Evolutionary conservation across 2,113 vertebrate genomes (phyloP).

Genomic region (Haliaeetus leucogaster): DNA sequence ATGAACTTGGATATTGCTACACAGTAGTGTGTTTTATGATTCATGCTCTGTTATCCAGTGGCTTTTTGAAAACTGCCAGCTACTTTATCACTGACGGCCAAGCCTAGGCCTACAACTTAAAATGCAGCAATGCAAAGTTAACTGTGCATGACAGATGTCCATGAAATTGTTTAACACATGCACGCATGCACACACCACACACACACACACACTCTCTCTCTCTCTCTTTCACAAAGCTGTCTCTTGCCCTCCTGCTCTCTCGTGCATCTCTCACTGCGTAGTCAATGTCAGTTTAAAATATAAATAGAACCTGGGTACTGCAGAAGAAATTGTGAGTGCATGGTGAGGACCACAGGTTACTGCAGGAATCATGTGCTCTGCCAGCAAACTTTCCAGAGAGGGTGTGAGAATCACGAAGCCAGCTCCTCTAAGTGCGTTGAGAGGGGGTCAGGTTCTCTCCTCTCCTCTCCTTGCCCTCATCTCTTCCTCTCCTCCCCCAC

Average conservation of each 20-base stretch:
- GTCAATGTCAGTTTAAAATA: conserved; percentile 54
- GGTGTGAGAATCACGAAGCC: not conserved
- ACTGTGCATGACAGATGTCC: conserved; percentile 95
- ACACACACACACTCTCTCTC: not conserved
- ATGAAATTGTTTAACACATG: conserved; percentile 94
- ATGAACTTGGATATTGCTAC: conserved; percentile 97
- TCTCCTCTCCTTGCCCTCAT: not conserved
- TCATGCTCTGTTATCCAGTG: conserved; percentile 82
- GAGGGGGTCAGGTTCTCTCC: not conserved
- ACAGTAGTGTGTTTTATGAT: conserved; percentile 88
- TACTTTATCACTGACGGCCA: conserved; percentile 82
- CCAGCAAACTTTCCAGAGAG: not conserved
- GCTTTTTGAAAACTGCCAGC: conserved; percentile 84
- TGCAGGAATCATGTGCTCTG: not conserved
- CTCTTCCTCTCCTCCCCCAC: not conserved
- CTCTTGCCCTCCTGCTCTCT: not conserved
- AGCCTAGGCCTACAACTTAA: conserved; percentile 80
- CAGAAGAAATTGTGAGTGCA: not conserved
- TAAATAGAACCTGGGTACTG: conserved; percentile 42
- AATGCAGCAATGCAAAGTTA: conserved; percentile 90
- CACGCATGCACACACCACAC: conserved; percentile 59
- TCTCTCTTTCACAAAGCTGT: conserved; percentile 66
- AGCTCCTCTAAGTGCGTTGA: not conserved
- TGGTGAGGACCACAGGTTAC: not conserved
- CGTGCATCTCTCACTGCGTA: not conserved